Conservation (phyloP, 2,797 vertebrate genomes). For the Erithacus rubecula region DNA sequence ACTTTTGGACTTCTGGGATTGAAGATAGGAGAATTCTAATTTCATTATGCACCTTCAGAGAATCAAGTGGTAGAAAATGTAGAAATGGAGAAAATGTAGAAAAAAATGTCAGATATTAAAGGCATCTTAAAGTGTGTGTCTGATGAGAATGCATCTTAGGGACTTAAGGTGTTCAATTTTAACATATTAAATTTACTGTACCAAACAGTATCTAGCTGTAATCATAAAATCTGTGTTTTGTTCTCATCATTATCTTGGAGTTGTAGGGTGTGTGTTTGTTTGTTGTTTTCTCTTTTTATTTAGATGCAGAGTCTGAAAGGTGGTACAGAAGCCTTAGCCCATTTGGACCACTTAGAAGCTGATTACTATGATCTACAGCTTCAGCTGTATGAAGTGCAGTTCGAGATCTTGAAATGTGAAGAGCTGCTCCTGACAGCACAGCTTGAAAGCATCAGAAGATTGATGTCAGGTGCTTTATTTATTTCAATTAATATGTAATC, state of each 20-base stretch:
- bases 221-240: not conserved
- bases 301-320: conserved; percentile 93
- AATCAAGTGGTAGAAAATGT: not conserved
- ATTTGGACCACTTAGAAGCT: conserved; percentile 91
- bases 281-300: not conserved
- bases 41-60: not conserved
- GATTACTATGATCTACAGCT: conserved; percentile 95
- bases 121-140: not conserved
- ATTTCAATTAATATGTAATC: not conserved
- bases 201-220: not conserved
- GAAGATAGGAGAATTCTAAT: not conserved
- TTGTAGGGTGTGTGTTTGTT: not conserved
- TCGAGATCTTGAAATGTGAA: conserved; percentile 94
- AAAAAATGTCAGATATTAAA: not conserved
- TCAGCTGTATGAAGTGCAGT: conserved; percentile 95
- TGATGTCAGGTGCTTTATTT: conserved; percentile 85
- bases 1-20: not conserved
- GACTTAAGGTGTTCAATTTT: not conserved
- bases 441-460: conserved; percentile 92
- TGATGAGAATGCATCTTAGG: not conserved
- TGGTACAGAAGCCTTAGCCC: conserved; percentile 89
- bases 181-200: not conserved
- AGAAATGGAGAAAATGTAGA: not conserved
- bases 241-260: not conserved
- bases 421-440: conserved; percentile 93